These are phyloP conservation scores for Craterocephalus amniculus DNA, from an alignment of 2,797 vertebrate genomes.

Conservation along the genomic window DNA sequence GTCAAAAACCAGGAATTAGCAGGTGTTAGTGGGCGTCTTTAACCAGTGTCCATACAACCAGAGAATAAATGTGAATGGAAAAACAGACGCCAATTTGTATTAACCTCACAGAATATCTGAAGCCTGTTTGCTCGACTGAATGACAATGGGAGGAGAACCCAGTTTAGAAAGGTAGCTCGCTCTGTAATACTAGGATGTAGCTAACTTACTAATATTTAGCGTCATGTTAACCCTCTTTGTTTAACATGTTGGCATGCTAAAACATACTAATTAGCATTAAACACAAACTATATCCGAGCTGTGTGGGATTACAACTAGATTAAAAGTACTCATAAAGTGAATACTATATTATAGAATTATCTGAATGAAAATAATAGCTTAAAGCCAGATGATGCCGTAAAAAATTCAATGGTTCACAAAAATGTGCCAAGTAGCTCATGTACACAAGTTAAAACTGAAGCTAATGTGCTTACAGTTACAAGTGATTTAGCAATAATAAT, in stretches of 20 bases:
- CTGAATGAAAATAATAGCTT: too few species aligned
- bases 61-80: too few species aligned
- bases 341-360: too few species aligned
- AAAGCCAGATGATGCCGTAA: slow-evolving; percentile 3
- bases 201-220: neutral
- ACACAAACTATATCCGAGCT: neutral
- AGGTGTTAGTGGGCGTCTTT: too few species aligned
- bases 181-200: neutral
- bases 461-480: neutral
- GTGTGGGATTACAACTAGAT: neutral
- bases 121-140: neutral
- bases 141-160: neutral
- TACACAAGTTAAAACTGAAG: neutral
- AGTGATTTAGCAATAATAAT: neutral
- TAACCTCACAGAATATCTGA: too few species aligned
- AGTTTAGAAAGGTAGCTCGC: too few species aligned
- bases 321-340: neutral
- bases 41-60: too few species aligned
- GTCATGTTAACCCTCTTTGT: neutral
- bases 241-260: neutral
- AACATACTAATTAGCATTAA: neutral
- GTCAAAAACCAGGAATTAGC: too few species aligned
- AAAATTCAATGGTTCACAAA: slow-evolving; percentile 42
- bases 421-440: neutral
- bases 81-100: too few species aligned